Evolutionary conservation across 2,797 vertebrate species (phyloP), one percentile per base, ranked within the genome.

Genomic region (Agapornis canus): DNA sequence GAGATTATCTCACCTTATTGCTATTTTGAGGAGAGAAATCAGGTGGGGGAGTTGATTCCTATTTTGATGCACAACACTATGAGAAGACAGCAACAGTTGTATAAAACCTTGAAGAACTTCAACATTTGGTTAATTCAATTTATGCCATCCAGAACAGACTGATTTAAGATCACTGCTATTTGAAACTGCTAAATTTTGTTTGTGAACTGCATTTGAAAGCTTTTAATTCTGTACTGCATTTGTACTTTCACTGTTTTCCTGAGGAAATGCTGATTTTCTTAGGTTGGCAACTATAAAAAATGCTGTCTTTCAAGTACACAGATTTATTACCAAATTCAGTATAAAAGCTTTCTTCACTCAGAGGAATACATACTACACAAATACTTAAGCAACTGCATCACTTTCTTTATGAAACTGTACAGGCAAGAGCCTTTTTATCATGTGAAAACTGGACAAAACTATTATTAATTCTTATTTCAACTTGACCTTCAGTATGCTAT

Each of bases 21-120:
- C 80, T 82, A 61, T 83, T 95, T 25, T 82, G 49, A 70, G 73
- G 52, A 71, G 9, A 94, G 82, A 83, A 92, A 77, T 76, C 80
- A 75, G 54, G 78, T 84, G 76, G 75, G 42, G 11, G 32, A 80
- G 51, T 0, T 27, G 6, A 64, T 59, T 88, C 73, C 82, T 75
- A 52, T 79, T 93, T 32, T 47, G 63, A 79, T 76, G 25, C 43
- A 76, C 23, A 73, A 47, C 35, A 82, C 16, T n/a, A 40, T 5
- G 13, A 76, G 31, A 69, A 54, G 70, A 61, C 19, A 84, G 39
- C 15, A 92, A 79, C 54, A 90, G 79, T 35, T 63, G 47, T 8
- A 6, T 22, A n/a, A 76, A 84, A 73, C 31, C 21, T 4, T 79
- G 9, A 79, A 78, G 35, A 90, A 72, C 17, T 61, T 89, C 42